Percentiles rank a stretch among this genome's conserved stretches.
Conservation (phyloP, 2,888 invertebrate species). For the Spialia ferax region DNA sequence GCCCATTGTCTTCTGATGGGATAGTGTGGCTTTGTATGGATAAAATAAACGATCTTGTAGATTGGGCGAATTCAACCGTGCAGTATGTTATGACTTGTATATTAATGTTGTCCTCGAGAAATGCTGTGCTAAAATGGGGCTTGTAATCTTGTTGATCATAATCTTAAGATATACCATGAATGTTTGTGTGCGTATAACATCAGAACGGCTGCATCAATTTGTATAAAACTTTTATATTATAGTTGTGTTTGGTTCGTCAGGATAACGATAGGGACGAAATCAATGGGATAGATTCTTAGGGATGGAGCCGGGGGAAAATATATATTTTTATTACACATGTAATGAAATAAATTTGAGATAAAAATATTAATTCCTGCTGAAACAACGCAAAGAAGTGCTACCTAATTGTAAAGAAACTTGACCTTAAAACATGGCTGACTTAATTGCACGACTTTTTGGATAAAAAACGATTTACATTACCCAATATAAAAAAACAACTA, state of each 20-base stretch:
- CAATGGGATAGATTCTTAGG: no score
- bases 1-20: slow-evolving; percentile 57
- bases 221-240: no score
- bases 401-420: neutral
- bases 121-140: neutral
- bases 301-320: no score
- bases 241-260: no score
- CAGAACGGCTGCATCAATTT: no score
- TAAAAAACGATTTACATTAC: neutral
- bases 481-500: neutral
- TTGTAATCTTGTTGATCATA: neutral
- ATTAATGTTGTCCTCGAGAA: slow-evolving; percentile 7
- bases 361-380: no score
- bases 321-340: no score
- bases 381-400: no score
- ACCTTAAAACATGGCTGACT: neutral
- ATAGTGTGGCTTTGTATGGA: slow-evolving; percentile 27
- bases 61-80: slow-evolving; percentile 27
- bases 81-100: slow-evolving; percentile 12
- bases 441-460: neutral
- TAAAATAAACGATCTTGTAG: slow-evolving; percentile 18
- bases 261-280: no score
- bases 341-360: no score
- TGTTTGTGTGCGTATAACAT: no score
- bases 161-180: no score